Conservation (phyloP, 1,140 invertebrate genomes). For the Drosophila leontia region DNA sequence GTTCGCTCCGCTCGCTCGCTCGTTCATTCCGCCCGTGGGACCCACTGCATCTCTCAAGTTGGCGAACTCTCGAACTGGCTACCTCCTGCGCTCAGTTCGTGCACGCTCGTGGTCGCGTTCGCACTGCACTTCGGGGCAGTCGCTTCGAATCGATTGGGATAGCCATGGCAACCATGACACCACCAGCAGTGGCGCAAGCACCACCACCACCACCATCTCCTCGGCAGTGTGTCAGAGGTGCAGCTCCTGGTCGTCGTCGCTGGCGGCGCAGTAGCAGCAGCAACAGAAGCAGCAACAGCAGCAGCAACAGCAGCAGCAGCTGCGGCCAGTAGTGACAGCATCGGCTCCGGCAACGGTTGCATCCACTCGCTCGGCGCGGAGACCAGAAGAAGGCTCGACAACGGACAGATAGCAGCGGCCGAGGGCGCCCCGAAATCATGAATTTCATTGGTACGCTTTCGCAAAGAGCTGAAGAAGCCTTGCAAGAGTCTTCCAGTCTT, state of each 20-base stretch:
- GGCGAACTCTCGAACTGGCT: slow-evolving; percentile 7
- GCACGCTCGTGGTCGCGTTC: slow-evolving; percentile 66
- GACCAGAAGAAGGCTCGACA: slow-evolving; percentile 55
- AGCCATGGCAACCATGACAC: slow-evolving; percentile 62
- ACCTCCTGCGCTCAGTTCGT: slow-evolving; percentile 60
- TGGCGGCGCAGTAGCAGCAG: slow-evolving; percentile 16
- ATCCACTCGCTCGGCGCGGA: slow-evolving; percentile 43
- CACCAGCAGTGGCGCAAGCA: slow-evolving; percentile 16
- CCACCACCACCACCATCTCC: slow-evolving; percentile 25
- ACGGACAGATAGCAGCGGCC: slow-evolving; percentile 84
- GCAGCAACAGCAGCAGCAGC: slow-evolving; percentile 27
- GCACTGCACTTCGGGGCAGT: slow-evolving; percentile 58
- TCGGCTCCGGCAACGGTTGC: slow-evolving; percentile 60
- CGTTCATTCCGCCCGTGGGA: slow-evolving; percentile 1
- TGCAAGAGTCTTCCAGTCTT: slow-evolving; percentile 14
- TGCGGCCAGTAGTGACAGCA: slow-evolving; percentile 56
- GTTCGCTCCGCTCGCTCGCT: slow-evolving; percentile 51
- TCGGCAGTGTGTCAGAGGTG: slow-evolving; percentile 53
- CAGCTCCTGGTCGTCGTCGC: slow-evolving; percentile 41
- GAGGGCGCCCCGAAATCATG: slow-evolving; percentile 84
- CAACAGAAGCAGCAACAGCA: slow-evolving; percentile 19
- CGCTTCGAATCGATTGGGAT: slow-evolving; percentile 68
- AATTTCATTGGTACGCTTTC: slow-evolving; percentile 84
- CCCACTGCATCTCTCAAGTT: slow-evolving; percentile 7
- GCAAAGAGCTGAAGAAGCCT: slow-evolving; percentile 6